A percentile compares a stretch with the other conserved stretches of the same genome.
Evolutionary conservation across 2,113 vertebrate species (phyloP).

Genomic region (Epinephelus fuscoguttatus): DNA sequence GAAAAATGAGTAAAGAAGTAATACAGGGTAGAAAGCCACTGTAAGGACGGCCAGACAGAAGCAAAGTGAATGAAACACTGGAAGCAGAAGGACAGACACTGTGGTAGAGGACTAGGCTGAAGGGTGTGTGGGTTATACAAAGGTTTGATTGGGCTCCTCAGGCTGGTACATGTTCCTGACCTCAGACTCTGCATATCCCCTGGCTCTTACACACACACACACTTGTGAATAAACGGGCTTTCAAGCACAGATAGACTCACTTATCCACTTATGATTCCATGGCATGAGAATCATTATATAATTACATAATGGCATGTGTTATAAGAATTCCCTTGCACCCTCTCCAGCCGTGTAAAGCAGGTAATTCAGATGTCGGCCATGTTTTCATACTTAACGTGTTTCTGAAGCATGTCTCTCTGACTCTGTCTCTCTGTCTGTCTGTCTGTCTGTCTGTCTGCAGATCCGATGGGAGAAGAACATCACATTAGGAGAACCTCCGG

Average conservation of each 20-base stretch:
- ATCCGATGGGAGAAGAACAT: conserved; percentile 99
- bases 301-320: conserved; percentile 65
- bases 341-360: conserved; percentile 55
- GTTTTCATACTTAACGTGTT: conserved; percentile 46
- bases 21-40: background rate
- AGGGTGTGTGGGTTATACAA: conserved; percentile 31
- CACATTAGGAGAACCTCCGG: conserved; percentile 97
- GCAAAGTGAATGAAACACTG: conserved; percentile 8
- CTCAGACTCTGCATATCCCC: conserved; percentile 30
- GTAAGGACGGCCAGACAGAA: background rate
- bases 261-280: conserved; percentile 65
- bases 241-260: conserved; percentile 54
- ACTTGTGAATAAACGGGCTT: conserved; percentile 46
- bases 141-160: conserved; percentile 49
- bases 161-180: conserved; percentile 58
- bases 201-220: conserved; percentile 1
- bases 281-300: conserved; percentile 53
- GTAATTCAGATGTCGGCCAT: conserved; percentile 57
- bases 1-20: background rate
- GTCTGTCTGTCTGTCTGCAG: conserved; percentile 76
- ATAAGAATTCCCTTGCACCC: conserved; percentile 56
- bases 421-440: conserved; percentile 26
- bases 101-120: conserved; percentile 17
- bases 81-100: background rate
- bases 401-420: conserved; percentile 52